phyloP scores from a whole-genome alignment of 1,140 invertebrate species.

The Drosophila nebulosa region DNA sequence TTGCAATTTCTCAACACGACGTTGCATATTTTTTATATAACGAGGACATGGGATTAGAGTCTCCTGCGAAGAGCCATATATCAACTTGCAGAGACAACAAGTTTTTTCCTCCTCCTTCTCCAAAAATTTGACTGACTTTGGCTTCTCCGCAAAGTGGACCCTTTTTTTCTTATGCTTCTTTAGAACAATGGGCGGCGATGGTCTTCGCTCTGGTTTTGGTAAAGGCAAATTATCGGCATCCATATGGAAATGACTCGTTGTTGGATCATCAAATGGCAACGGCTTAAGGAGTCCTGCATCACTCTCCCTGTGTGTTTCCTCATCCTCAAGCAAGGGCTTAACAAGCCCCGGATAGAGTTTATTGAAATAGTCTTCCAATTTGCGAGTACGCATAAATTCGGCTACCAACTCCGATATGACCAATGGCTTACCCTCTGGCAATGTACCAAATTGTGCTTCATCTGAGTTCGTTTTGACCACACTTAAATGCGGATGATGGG shows the following conservation, averaged over 20 bases:
- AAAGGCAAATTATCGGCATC: neutral
- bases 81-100: conserved; percentile 22
- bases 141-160: too few relatives aligned
- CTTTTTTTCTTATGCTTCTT: neutral
- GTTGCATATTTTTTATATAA: conserved; percentile 35
- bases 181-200: neutral
- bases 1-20: conserved; percentile 22
- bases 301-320: too few relatives aligned
- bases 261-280: neutral
- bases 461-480: too few relatives aligned
- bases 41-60: neutral
- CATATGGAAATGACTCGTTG: neutral
- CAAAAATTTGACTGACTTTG: neutral
- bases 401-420: neutral
- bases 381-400: neutral
- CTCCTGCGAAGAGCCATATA: neutral
- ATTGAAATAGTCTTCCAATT: neutral
- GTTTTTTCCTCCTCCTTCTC: too few relatives aligned
- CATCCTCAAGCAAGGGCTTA: neutral
- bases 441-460: neutral
- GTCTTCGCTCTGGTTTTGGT: neutral
- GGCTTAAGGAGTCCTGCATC: neutral
- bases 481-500: neutral
- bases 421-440: neutral
- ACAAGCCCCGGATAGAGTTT: neutral